Base-by-base conservation (phyloP, 2,888 invertebrate genomes). In the Cyaniris semiargus region DNA sequence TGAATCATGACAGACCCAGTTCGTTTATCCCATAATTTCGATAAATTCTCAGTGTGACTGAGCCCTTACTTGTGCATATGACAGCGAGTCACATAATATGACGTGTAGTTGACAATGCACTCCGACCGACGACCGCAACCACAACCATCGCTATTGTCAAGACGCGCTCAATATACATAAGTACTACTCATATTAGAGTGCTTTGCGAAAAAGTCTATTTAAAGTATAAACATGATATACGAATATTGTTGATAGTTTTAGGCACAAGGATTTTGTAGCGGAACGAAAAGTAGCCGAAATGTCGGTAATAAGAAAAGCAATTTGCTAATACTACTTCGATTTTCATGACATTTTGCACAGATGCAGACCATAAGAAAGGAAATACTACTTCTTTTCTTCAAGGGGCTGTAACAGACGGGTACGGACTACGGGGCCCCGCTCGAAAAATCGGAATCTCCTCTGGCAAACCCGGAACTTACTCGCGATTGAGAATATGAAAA, bases 51-150 rank as follows among this genome's bases (percentile, higher is more conserved):
- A 60, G 60, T 60, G 60, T 60, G 23, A 13, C 13, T 4, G 60
- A 21, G 1, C 13, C 60, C 23, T 66, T 10, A 66, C 21, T 1
- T 66, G 5, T 66, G 66, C 27, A 31, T 27, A 31, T 27, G 66
- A 66, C 27, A 66, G 66, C 10, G 66, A 66, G 66, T 66, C 66
- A 66, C 66, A 66, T 66, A 66, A 66, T 66, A 31, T 66, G 66
- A 66, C 66, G 27, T 31, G 66, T 31, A 66, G 27, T 31, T 66
- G 66, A 66, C 66, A 66, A 66, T 66, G 27, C 66, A 66, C 66
- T 66, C 80, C 79, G 79, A 81, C 81, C 78, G 82, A 23, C 66
- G 23, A 66, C 44, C 66, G 60, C 66, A 27, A 77, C 76, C 76
- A 58, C 76, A 72, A 72, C 58, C 70, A 76, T 27, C 44, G 44